Base-by-base conservation (phyloP, 2,797 vertebrate species). In the Acridotheres tristis region DNA sequence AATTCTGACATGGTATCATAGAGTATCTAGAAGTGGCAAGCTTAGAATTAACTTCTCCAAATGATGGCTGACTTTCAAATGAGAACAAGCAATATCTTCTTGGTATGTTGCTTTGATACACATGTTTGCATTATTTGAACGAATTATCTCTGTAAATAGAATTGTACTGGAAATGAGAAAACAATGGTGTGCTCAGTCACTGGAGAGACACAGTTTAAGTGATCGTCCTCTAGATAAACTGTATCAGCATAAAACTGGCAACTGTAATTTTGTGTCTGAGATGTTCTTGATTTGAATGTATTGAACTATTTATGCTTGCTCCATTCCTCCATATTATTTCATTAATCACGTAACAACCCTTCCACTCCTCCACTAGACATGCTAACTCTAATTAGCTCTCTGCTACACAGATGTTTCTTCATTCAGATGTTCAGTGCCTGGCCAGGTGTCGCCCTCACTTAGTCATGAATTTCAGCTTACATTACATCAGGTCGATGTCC, bases 321-420 rank as follows among this genome's bases (percentile, higher is more conserved):
- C 68, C 80, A 48, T 94, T 89, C 82, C 76, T 86, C 68, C 32
- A 11, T 89, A 80, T 94, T 96, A 95, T 95, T 97, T 92, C 79
- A 97, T 96, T 97, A 95, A 89, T 72, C 93, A 94, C 72, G 50
- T 84, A 78, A 92, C 75, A 96, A 94, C 38, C 58, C 75, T 93
- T 96, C 91, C 66, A 73, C 72, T 95, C 65, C 89, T 82, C 65
- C 92, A 51, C 88, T 59, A 79, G 86, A 89, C 54, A 77, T 20
- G 48, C 88, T 83, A 91, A 84, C 50, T 94, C 74, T 81, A 78
- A 96, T 96, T 85, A 91, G 77, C 94, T 89, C 86, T 75, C 62
- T 71, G 53, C 72, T 63, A 84, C 79, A 76, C 79, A 89, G 77
- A 94, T 97, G 66, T 71, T 96, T 94, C 84, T 85, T 89, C 88